Percentiles rank a stretch among this genome's conserved stretches.
Evolutionary conservation across 35 echinoderm and acorn worm genomes (phyloP).

Genomic region (Ptychodera flava): DNA sequence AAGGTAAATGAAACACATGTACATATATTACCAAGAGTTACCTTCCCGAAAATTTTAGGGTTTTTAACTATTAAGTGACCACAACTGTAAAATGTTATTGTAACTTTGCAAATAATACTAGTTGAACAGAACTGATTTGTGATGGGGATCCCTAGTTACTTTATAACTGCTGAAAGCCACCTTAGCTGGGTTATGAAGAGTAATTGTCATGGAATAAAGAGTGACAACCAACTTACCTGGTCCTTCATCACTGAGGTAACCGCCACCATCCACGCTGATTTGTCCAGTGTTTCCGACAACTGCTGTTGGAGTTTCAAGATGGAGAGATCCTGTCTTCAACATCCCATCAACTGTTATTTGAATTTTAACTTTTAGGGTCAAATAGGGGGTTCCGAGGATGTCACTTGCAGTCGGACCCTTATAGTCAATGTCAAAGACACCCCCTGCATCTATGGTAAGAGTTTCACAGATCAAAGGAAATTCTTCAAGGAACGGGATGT

Average conservation of each 20-base stretch:
- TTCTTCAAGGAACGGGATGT: slow-evolving; percentile 9
- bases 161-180: background rate
- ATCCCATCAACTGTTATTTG: slow-evolving; percentile 34
- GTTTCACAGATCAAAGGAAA: slow-evolving; percentile 16
- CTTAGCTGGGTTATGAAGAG: background rate
- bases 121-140: no score
- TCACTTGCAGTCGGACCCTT: slow-evolving; percentile 14
- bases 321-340: slow-evolving; percentile 29
- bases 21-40: no score
- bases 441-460: slow-evolving; percentile 2
- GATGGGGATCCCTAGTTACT: background rate
- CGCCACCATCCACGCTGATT: slow-evolving; percentile 36
- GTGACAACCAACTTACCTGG: slow-evolving; percentile 43
- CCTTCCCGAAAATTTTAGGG: no score
- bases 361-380: slow-evolving; percentile 9
- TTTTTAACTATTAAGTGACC: background rate
- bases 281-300: slow-evolving; percentile 18
- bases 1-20: no score
- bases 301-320: slow-evolving; percentile 10
- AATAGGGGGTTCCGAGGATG: slow-evolving; percentile 24
- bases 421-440: slow-evolving; percentile 29
- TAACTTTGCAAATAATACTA: background rate
- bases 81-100: background rate
- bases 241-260: slow-evolving; percentile 43
- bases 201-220: background rate